A percentile compares a stretch with the other conserved stretches of the same genome.
These are phyloP conservation scores for Cheilosia impressa DNA, from an alignment of 2,888 invertebrate species.

Conservation along the genomic window DNA sequence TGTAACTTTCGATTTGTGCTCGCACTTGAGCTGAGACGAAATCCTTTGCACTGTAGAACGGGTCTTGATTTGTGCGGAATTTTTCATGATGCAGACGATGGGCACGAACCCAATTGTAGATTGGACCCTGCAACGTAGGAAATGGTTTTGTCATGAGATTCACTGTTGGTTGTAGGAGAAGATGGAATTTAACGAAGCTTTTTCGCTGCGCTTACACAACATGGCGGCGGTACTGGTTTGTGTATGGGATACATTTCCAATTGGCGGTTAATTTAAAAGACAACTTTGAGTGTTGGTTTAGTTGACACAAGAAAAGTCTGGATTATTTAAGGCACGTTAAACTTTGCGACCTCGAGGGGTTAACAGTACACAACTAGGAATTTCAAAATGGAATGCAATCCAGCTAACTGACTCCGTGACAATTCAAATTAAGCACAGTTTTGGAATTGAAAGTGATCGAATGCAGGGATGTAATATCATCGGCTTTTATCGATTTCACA, in stretches of 20 bases:
- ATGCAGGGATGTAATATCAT: no score
- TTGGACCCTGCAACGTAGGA: constrained; percentile 87
- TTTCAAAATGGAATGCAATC: no score
- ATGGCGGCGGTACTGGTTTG: constrained; percentile 43
- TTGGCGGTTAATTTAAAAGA: not conserved
- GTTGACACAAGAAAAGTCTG: no score
- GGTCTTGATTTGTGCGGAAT: constrained; percentile 91
- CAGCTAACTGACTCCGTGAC: no score
- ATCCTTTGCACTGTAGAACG: constrained; percentile 91
- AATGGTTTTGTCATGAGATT: constrained; percentile 12
- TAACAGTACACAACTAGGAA: no score
- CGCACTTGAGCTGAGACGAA: constrained; percentile 92
- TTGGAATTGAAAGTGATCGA: no score
- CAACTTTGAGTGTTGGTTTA: no score
- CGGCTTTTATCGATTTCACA: no score
- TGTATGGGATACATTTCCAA: constrained; percentile 60
- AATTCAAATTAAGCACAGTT: no score
- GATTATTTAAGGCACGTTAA: no score
- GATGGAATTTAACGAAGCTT: constrained; percentile 12
- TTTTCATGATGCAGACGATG: constrained; percentile 93
- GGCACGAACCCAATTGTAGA: constrained; percentile 92
- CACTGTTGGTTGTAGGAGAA: constrained; percentile 37
- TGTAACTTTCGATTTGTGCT: constrained; percentile 88
- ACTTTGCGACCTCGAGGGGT: no score
- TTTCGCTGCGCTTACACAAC: constrained; percentile 5